Evolutionary conservation across 2,797 vertebrate species (phyloP).

Genomic region (Argya squamiceps): DNA sequence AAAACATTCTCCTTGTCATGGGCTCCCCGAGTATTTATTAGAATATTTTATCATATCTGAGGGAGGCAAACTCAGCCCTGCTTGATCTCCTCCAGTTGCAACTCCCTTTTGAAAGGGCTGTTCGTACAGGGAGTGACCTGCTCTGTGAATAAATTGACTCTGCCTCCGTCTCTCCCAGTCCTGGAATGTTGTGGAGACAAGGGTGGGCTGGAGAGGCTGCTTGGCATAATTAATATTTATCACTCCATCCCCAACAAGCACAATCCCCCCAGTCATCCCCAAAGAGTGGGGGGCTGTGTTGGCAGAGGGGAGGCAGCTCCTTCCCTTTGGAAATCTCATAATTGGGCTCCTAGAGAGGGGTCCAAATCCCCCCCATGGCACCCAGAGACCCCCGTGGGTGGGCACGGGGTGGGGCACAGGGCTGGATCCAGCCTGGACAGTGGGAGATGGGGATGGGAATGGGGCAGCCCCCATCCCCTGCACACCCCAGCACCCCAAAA

Average conservation of each 20-base stretch:
- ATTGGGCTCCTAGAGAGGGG: rapidly evolving
- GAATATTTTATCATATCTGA: conserved; percentile 44
- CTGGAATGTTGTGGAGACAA: background rate
- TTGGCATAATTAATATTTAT: background rate
- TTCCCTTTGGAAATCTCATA: background rate
- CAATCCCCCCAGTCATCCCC: background rate
- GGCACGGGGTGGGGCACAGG: rapidly evolving
- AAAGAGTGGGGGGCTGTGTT: background rate
- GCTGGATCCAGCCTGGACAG: background rate
- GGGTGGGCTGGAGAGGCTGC: background rate
- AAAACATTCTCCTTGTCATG: background rate
- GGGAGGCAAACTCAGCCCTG: conserved; percentile 8
- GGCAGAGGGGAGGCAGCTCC: background rate
- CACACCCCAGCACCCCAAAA: background rate
- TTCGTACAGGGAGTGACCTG: background rate
- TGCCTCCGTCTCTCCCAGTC: background rate
- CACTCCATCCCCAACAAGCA: background rate
- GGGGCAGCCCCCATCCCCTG: rapidly evolving
- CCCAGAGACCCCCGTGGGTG: rapidly evolving
- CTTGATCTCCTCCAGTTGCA: background rate
- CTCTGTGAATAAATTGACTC: background rate
- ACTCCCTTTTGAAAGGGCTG: conserved; percentile 1
- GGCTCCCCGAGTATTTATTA: background rate
- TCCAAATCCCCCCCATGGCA: rapidly evolving
- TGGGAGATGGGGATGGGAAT: rapidly evolving